A percentile compares a stretch with the other conserved stretches of the same genome.
These are phyloP conservation scores for Siniperca undulata DNA, from an alignment of 2,797 vertebrate species.

Conservation along the genomic window DNA sequence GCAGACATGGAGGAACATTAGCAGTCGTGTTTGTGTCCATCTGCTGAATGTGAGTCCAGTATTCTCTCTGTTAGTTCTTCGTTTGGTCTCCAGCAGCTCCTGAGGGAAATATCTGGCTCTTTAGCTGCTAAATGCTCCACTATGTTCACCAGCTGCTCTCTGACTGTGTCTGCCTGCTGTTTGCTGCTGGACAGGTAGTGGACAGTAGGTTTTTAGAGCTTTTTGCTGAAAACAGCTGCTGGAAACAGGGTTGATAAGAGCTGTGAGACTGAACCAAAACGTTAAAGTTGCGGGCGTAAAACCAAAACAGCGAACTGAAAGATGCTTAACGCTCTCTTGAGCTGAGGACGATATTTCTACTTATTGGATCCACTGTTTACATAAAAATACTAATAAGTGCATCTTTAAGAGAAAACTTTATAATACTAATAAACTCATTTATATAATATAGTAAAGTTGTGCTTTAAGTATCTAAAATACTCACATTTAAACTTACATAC, in stretches of 20 bases:
- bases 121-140: neutral
- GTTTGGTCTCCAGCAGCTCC: neutral
- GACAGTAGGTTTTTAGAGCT: no score
- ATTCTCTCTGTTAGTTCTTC: no score
- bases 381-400: neutral
- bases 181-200: neutral
- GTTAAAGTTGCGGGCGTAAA: neutral
- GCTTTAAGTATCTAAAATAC: conserved; percentile 4
- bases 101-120: neutral
- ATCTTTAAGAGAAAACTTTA: neutral
- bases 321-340: no score
- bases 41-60: no score
- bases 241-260: neutral
- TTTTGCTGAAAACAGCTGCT: neutral
- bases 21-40: no score
- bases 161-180: neutral
- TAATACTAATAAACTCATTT: neutral
- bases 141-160: neutral
- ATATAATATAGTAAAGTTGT: neutral
- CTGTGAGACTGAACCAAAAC: neutral
- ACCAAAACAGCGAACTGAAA: neutral
- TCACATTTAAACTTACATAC: neutral
- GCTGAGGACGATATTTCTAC: neutral
- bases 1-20: no score
- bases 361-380: neutral